Base-by-base conservation (phyloP, 1,140 invertebrate genomes). In the Heliconius himera region DNA sequence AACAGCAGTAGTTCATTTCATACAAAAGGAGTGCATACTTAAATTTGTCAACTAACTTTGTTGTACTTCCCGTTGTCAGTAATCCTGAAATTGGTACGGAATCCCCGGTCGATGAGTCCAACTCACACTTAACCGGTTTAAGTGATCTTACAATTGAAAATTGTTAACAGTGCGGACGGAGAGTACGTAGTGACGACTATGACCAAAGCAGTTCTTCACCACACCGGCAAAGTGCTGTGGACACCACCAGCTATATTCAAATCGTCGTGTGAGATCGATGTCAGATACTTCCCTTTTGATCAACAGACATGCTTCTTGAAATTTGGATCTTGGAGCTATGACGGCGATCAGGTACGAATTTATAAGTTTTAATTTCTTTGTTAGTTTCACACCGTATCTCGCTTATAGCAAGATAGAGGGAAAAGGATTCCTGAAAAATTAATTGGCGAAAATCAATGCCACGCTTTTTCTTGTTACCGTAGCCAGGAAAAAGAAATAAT, bases 261-360 rank as follows among this genome's bases (percentile, higher is more conserved):
- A 93, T 99, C 98, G 18, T 99, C 98, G 2, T 99, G 99, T 88
- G 98, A 99, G 95, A 99, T 99, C 78, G 98, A 99, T 91, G 98
- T 99, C 1, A 96, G 97, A 71, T 98, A 99, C 92, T 99, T 99
- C 94, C 99, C 99, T 1, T 99, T 99, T 90, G 99, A 99, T 95
- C 97, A 99, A 87, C 99, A 99, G 92, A 98, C 97, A 0, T 99
- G 98, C 93, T 98, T 98, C 93, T 97, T 99, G 97, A 99, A 99
- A 88, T 99, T 99, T 88, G 99, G 99, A 6, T 99, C 98, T 0
- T 99, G 99, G 99, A 99, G 98, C 3, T 99, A 99, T 91, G 99
- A 99, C 89, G 98, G 98, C 70, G 97, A 98, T 93, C 97, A 98
- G 96, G 97, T 99, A 95, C 87, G 80, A 72, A 66, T 51, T n/a